Evolutionary conservation across 30 jellyfish, hydroid and myxozoan species (phyloP).

Genomic region (Mastigias papua): DNA sequence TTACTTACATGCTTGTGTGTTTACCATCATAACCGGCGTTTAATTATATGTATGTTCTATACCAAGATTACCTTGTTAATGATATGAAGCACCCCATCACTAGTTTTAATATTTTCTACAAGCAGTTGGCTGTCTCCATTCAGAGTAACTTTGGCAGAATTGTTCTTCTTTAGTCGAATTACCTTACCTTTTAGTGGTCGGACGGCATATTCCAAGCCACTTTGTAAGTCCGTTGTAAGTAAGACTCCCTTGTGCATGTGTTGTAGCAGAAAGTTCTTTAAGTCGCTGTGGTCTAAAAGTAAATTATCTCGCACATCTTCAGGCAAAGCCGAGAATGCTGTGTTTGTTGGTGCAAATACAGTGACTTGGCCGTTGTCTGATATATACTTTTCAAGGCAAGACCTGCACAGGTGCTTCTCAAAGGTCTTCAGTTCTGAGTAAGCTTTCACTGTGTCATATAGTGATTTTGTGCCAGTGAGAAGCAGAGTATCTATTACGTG

Average conservation of each 20-base stretch:
- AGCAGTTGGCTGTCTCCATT: conserved; percentile 35
- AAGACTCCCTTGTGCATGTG: conserved; percentile 64
- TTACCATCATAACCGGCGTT: no score
- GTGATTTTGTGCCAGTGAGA: conserved; percentile 33
- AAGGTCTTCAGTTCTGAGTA: conserved; percentile 46
- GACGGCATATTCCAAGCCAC: conserved; percentile 44
- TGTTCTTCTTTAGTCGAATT: conserved; percentile 12
- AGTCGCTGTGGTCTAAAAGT: conserved; percentile 20
- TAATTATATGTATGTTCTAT: no score
- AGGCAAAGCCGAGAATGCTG: conserved; percentile 53
- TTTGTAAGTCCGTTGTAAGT: conserved; percentile 6
- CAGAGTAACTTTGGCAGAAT: conserved; percentile 15
- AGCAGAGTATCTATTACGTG: conserved; percentile 52
- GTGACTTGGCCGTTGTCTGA: conserved; percentile 52
- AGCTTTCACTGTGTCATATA: conserved; percentile 35
- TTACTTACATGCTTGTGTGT: no score
- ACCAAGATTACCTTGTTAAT: conserved; percentile 62
- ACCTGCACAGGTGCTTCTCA: conserved; percentile 12
- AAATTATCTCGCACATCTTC: conserved; percentile 20
- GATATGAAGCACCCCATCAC: conserved; percentile 72
- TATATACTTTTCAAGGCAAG: conserved; percentile 40
- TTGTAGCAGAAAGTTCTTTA: conserved; percentile 35
- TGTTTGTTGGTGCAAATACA: conserved; percentile 77
- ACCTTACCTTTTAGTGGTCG: conserved; percentile 58
- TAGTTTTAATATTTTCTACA: conserved; percentile 36